phyloP scores from a whole-genome alignment of 2,888 invertebrate species.

The Lottia gigantea region DNA sequence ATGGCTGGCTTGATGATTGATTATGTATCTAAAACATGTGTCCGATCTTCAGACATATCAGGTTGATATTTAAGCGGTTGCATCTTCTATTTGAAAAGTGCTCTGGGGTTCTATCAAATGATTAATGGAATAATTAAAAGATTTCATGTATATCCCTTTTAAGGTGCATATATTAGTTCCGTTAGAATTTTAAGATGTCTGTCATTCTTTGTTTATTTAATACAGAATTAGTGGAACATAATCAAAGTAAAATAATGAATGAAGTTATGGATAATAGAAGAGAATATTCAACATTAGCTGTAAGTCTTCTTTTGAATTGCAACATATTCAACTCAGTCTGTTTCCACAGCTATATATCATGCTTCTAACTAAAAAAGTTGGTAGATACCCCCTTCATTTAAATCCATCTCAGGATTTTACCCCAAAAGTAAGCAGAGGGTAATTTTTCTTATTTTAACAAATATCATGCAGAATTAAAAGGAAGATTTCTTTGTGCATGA shows the following conservation, averaged over 20 bases:
- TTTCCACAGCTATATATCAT: too few species aligned
- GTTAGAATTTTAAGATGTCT: not conserved
- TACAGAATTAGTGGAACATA: slow-evolving; percentile 55
- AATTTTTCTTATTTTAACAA: not conserved
- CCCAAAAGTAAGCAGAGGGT: too few species aligned
- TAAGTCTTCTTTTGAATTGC: slow-evolving; percentile 31
- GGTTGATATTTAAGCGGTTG: too few species aligned
- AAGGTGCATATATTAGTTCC: not conserved
- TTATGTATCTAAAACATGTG: too few species aligned
- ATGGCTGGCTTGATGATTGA: too few species aligned
- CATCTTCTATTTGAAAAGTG: too few species aligned
- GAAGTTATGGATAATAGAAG: slow-evolving; percentile 53
- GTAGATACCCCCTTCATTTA: too few species aligned
- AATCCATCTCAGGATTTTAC: too few species aligned
- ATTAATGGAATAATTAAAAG: too few species aligned
- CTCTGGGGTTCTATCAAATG: too few species aligned
- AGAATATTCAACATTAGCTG: slow-evolving; percentile 53
- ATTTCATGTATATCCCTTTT: not conserved
- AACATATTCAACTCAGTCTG: not conserved
- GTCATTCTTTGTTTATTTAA: slow-evolving; percentile 12
- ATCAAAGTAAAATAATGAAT: slow-evolving; percentile 54
- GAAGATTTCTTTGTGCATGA: not conserved
- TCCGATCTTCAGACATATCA: too few species aligned
- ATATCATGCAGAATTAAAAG: not conserved
- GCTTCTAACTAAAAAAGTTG: too few species aligned